phyloP scores from a whole-genome alignment of 2,888 invertebrate genomes.

The Archaeoteleia sp. region DNA sequence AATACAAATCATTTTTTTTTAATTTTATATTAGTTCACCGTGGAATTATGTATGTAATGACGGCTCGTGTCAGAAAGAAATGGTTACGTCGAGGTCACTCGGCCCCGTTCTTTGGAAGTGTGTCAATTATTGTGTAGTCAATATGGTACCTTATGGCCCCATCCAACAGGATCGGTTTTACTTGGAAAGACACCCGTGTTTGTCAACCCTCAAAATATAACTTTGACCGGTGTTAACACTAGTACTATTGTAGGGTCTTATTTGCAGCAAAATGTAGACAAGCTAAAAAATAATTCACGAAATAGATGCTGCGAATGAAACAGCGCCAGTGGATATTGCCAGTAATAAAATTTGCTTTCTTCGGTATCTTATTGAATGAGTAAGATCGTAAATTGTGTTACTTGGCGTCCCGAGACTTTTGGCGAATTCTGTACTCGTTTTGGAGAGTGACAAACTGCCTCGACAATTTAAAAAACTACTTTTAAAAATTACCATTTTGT shows the following conservation, averaged over 20 bases:
- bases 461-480: too few relatives aligned
- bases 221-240: conserved; percentile 1
- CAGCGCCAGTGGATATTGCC: neutral
- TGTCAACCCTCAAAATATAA: conserved; percentile 7
- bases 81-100: too few relatives aligned
- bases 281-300: neutral
- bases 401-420: too few relatives aligned
- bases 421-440: too few relatives aligned
- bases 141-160: conserved; percentile 22
- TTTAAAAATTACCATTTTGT: too few relatives aligned
- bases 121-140: conserved; percentile 24
- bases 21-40: conserved; percentile 65
- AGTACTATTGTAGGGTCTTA: conserved; percentile 14
- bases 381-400: too few relatives aligned
- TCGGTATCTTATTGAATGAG: too few relatives aligned
- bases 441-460: too few relatives aligned
- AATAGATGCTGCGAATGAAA: neutral
- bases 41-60: conserved; percentile 68
- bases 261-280: neutral
- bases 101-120: conserved; percentile 11
- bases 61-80: conserved; percentile 63
- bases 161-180: conserved; percentile 11
- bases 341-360: too few relatives aligned
- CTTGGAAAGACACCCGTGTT: conserved; percentile 9
- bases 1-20: too few relatives aligned